Conservation (phyloP, 2,888 invertebrate genomes). For the Amiota mariae region DNA sequence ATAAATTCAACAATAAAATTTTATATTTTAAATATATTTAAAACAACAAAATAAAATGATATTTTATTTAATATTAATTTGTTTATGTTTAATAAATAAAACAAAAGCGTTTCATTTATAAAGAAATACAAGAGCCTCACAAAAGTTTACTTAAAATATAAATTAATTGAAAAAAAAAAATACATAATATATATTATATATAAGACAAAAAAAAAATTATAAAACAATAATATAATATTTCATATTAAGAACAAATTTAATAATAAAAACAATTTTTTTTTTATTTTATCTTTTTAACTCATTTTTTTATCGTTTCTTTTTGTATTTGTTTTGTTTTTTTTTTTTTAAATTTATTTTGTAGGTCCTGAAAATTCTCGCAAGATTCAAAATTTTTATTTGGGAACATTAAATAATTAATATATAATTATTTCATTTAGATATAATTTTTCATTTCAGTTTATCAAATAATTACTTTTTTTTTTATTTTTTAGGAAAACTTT, state of each 20-base stretch:
- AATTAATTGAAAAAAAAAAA: no score
- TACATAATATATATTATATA: background rate
- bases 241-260: conserved; percentile 27
- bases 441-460: background rate
- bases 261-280: conserved; percentile 28
- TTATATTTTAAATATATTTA: background rate
- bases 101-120: conserved; percentile 49
- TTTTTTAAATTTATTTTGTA: background rate
- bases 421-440: conserved; percentile 33
- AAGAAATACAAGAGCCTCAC: conserved; percentile 53
- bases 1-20: no score
- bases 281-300: background rate
- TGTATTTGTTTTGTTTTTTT: conserved; percentile 22
- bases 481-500: background rate
- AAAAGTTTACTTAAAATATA: conserved; percentile 34
- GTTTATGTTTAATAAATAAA: background rate
- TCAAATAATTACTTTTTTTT: background rate
- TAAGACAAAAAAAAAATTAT: conserved; percentile 37
- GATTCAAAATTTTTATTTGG: no score
- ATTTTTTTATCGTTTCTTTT: conserved; percentile 31
- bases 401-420: background rate
- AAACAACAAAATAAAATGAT: conserved; percentile 2
- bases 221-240: conserved; percentile 40
- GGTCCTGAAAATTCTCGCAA: background rate
- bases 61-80: background rate